These are phyloP conservation scores for Ceratosolen solmsi DNA, from an alignment of 1,140 invertebrate genomes.

Conservation along the genomic window DNA sequence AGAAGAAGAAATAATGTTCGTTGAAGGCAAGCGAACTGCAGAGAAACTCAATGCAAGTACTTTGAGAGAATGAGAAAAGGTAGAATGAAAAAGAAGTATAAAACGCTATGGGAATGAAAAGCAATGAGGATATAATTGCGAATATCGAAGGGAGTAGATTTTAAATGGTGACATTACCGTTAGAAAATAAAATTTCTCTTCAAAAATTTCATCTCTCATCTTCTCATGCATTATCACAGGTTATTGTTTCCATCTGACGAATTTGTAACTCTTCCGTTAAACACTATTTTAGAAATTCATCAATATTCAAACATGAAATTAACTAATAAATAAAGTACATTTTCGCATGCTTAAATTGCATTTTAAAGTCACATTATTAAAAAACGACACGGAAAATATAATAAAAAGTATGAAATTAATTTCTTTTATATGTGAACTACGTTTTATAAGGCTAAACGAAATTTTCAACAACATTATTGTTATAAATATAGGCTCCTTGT, in stretches of 20 bases:
- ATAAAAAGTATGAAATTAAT: too few species aligned
- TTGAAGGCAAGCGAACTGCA: neutral
- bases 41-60: neutral
- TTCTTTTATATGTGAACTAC: too few species aligned
- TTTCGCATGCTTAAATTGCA: too few species aligned
- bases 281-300: too few species aligned
- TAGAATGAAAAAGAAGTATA: neutral
- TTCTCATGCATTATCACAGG: neutral
- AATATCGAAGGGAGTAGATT: neutral
- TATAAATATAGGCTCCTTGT: neutral
- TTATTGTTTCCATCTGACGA: neutral
- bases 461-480: neutral
- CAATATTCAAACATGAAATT: too few species aligned
- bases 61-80: neutral
- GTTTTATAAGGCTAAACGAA: neutral
- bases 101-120: neutral
- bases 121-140: constrained; percentile 3
- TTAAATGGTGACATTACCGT: neutral
- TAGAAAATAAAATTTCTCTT: neutral
- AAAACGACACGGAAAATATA: too few species aligned
- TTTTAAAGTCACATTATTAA: too few species aligned
- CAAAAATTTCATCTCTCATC: neutral
- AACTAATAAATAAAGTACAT: too few species aligned
- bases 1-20: too few species aligned
- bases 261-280: neutral